These are phyloP conservation scores for Sebastolobus alascanus DNA, from an alignment of 2,797 vertebrate genomes.

Conservation along the genomic window DNA sequence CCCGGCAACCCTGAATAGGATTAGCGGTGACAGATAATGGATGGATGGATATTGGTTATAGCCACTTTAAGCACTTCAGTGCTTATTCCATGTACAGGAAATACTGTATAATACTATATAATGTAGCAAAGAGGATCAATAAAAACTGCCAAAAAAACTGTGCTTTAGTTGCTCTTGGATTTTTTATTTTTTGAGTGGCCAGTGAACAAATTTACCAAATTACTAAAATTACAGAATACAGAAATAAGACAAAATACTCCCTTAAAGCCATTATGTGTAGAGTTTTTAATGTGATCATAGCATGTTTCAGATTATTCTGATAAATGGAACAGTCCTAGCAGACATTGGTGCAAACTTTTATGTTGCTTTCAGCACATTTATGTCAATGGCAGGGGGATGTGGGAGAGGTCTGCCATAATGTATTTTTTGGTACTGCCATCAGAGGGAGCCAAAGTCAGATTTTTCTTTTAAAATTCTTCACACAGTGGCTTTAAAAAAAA, in stretches of 20 bases:
- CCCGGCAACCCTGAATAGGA: too few relatives aligned
- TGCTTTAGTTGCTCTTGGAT: not conserved
- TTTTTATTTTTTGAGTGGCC: not conserved
- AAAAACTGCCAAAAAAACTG: not conserved
- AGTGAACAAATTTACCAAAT: not conserved
- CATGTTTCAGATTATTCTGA: not conserved
- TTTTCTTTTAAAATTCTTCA: not conserved
- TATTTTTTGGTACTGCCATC: not conserved
- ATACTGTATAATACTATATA: not conserved
- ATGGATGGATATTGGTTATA: not conserved
- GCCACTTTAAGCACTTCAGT: not conserved
- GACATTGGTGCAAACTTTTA: not conserved
- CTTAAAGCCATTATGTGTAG: not conserved
- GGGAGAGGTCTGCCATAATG: not conserved
- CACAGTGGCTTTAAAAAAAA: not conserved
- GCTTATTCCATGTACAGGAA: too few relatives aligned
- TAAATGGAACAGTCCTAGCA: not conserved
- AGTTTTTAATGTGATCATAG: not conserved
- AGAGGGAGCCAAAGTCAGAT: constrained; percentile 12
- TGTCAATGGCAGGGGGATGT: not conserved
- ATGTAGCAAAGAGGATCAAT: not conserved
- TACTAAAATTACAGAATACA: not conserved
- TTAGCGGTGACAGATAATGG: too few relatives aligned
- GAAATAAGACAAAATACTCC: not conserved
- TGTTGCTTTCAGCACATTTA: not conserved